Evolutionary conservation across 2,797 vertebrate genomes (phyloP), one percentile per base, ranked within the genome.

Genomic region (Trematomus bernacchii): DNA sequence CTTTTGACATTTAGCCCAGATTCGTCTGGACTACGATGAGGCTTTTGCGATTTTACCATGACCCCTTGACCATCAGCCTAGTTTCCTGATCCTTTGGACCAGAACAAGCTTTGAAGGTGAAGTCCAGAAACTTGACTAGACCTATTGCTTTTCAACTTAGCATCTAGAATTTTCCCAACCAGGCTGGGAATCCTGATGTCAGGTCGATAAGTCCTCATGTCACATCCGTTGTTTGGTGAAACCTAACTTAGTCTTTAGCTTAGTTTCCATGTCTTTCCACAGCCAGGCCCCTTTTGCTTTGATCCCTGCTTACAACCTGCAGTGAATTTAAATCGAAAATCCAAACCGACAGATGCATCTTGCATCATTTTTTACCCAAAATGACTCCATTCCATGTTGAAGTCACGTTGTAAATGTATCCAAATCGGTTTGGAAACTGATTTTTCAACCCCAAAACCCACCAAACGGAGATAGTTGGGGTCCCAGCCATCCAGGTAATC

Each of bases 381-480:
- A 48, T 59, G 74, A 79, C 73, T 73, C 58, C 23, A 47, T 46
- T 66, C 11, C 50, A n/a, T 4, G n/a, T 18, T 47, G 30, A 63
- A 76, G 58, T 81, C 63, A 48, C 2, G 3, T 59, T 40, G 46
- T 64, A 54, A 74, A 77, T 73, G 78, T 52, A 77, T 85, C 66
- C 74, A 52, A 59, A 75, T 78, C 37, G 57, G 66, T 84, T 85
- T 61, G 76, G 64, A 79, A 73, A 76, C 57, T 63, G 53, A 72
- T 80, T 68, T 73, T 71, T 70, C 14, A 12, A 69, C 83, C 85
- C 62, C 60, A 66, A 71, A 78, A 37, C 58, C 83, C 64, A 71
- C 74, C 63, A 8, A 46, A 58, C 2, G 72, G 77, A 88, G 88
- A 85, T 85, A 81, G 79, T 76, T 10, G 73, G 86, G 85, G 78